These are phyloP conservation scores for Rhogogaster chlorosoma DNA, from an alignment of 2,888 invertebrate genomes.

Conservation along the genomic window DNA sequence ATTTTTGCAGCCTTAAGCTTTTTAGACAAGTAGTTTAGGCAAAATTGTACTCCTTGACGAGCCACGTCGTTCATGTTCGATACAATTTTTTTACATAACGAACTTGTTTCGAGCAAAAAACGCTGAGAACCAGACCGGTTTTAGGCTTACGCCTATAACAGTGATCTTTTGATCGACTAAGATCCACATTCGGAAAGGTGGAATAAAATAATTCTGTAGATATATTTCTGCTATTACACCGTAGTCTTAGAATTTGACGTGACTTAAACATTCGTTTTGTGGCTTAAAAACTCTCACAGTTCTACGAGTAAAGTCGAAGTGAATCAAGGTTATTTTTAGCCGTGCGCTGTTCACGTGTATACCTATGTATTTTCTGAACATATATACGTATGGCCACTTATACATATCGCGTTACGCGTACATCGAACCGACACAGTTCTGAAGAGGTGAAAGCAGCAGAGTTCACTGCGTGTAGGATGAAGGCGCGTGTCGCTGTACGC, in stretches of 20 bases:
- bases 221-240: not conserved
- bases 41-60: not conserved
- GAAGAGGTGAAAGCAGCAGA: conserved; percentile 45
- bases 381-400: not conserved
- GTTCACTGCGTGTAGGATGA: not conserved
- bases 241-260: not conserved
- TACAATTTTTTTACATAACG: not conserved
- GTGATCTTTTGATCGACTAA: conserved; percentile 10
- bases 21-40: not conserved
- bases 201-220: not conserved
- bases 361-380: conserved; percentile 2
- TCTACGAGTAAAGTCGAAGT: conserved; percentile 25
- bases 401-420: conserved; percentile 31
- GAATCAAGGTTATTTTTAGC: conserved; percentile 50
- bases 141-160: not conserved
- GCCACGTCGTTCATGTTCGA: not conserved
- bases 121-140: not conserved
- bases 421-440: conserved; percentile 39
- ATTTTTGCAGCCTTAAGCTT: not conserved
- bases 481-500: not conserved
- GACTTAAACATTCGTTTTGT: not conserved
- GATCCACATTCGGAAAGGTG: not conserved
- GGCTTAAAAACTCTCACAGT: conserved; percentile 20
- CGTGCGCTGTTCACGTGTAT: conserved; percentile 23
- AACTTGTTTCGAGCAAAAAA: not conserved